These are phyloP conservation scores for Seira sanloemensis DNA, from an alignment of 2,888 invertebrate species.

Conservation along the genomic window DNA sequence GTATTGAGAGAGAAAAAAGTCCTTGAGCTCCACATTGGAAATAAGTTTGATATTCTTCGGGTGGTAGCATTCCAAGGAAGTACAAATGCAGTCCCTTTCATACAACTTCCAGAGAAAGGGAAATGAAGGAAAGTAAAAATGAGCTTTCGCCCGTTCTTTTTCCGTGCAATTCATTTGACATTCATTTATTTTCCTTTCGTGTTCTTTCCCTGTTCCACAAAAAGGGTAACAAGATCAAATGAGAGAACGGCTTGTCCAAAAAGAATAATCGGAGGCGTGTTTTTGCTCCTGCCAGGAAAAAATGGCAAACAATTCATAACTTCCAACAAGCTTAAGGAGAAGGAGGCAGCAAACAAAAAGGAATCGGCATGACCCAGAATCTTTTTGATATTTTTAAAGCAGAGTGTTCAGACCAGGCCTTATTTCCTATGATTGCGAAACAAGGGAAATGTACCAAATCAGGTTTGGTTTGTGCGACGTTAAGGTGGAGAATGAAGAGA, in stretches of 20 bases:
- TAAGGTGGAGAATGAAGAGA: no score
- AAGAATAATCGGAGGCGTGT: constrained; percentile 46
- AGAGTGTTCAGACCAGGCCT: no score
- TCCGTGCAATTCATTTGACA: constrained; percentile 49
- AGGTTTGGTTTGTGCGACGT: no score
- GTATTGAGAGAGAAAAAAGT: no score
- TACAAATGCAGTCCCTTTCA: no score
- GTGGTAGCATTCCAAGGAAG: no score
- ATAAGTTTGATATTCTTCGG: no score
- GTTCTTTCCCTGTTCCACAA: background rate
- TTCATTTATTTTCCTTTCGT: constrained; percentile 41
- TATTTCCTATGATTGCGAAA: no score
- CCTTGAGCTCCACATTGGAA: no score
- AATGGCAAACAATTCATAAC: constrained; percentile 31
- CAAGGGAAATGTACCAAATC: no score
- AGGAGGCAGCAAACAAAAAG: background rate
- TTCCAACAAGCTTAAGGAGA: background rate
- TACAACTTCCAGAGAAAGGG: background rate
- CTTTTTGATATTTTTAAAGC: no score
- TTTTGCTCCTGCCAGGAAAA: constrained; percentile 34
- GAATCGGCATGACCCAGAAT: no score
- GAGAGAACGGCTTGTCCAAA: constrained; percentile 50
- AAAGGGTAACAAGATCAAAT: constrained; percentile 25
- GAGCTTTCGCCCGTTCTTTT: constrained; percentile 26
- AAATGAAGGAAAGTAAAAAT: constrained; percentile 31